phyloP scores from a whole-genome alignment of 92 coral and sea anemone genomes.

The Siderastrea siderea region DNA sequence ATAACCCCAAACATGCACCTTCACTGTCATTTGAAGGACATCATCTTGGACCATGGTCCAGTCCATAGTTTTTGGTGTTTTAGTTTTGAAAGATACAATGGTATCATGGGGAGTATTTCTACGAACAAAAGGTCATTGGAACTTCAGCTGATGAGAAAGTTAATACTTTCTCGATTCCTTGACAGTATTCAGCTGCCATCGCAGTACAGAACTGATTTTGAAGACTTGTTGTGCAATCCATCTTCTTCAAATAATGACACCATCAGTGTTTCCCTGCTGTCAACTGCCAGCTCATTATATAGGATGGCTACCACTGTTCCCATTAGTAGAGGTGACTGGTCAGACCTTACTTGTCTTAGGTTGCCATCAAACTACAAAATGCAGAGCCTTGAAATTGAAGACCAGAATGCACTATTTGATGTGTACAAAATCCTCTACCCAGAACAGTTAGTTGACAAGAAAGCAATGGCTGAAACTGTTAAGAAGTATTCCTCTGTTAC shows the following conservation, averaged over 20 bases:
- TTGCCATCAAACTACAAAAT: slow-evolving; percentile 59
- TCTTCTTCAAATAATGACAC: not conserved
- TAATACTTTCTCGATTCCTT: slow-evolving; percentile 47
- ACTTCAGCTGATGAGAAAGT: slow-evolving; percentile 64
- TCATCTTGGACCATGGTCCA: slow-evolving; percentile 66
- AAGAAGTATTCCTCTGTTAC: slow-evolving; percentile 67
- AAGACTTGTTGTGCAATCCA: not conserved
- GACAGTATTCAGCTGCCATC: slow-evolving; percentile 21
- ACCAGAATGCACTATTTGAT: slow-evolving; percentile 43
- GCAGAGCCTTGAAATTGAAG: slow-evolving; percentile 62
- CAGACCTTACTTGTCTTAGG: slow-evolving; percentile 27
- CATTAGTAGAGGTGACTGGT: slow-evolving; percentile 41
- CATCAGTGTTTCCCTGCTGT: not conserved
- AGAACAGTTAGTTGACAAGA: slow-evolving; percentile 28
- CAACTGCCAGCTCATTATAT: slow-evolving; percentile 12
- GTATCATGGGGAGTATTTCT: slow-evolving; percentile 61
- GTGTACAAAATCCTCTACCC: slow-evolving; percentile 71
- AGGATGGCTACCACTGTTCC: not conserved
- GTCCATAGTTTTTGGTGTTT: slow-evolving; percentile 66
- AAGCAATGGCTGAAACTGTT: slow-evolving; percentile 54
- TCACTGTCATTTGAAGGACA: slow-evolving; percentile 67
- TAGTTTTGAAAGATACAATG: slow-evolving; percentile 63
- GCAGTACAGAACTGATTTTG: not conserved
- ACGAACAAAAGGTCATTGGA: slow-evolving; percentile 65
- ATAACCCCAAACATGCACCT: slow-evolving; percentile 77